Evolutionary conservation across 2,797 vertebrate species (phyloP).

Genomic region (Argentina silus): DNA sequence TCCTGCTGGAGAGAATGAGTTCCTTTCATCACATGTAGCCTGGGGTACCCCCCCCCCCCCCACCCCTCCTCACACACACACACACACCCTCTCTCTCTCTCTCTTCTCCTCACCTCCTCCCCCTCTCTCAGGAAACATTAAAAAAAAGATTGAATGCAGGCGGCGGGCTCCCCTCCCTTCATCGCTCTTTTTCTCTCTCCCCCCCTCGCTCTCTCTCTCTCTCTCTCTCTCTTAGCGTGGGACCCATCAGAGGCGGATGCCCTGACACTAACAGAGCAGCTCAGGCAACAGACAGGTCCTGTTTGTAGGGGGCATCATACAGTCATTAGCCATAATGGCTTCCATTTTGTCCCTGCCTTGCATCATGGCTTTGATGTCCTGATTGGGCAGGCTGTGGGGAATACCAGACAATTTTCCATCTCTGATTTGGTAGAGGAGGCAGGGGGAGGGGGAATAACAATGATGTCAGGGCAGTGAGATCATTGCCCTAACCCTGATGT

Average conservation of each 20-base stretch:
- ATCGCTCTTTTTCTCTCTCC: slow-evolving; percentile 35
- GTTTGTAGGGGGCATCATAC: slow-evolving; percentile 65
- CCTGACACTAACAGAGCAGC: slow-evolving; percentile 47
- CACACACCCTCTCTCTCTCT: not conserved
- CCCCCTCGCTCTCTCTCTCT: slow-evolving; percentile 17
- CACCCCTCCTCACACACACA: not conserved
- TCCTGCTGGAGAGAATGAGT: slow-evolving; percentile 61
- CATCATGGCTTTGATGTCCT: slow-evolving; percentile 71
- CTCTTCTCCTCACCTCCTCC: slow-evolving; percentile 31
- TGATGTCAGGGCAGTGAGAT: not conserved
- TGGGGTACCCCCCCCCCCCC: slow-evolving; percentile 14
- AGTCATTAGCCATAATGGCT: slow-evolving; percentile 75
- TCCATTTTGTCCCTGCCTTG: slow-evolving; percentile 75
- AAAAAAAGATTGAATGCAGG: slow-evolving; percentile 26
- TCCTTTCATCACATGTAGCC: slow-evolving; percentile 72
- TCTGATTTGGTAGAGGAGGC: slow-evolving; percentile 60
- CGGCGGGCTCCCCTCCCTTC: slow-evolving; percentile 2
- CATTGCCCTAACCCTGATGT: not conserved
- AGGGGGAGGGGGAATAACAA: slow-evolving; percentile 22
- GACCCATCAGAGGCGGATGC: slow-evolving; percentile 68
- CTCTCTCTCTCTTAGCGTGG: slow-evolving; percentile 47
- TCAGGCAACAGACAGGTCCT: slow-evolving; percentile 68
- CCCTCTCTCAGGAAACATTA: slow-evolving; percentile 26
- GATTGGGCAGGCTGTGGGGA: slow-evolving; percentile 52
- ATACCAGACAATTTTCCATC: slow-evolving; percentile 54